phyloP scores from a whole-genome alignment of 2,113 vertebrate species.

The Grammomys dolichurus region DNA sequence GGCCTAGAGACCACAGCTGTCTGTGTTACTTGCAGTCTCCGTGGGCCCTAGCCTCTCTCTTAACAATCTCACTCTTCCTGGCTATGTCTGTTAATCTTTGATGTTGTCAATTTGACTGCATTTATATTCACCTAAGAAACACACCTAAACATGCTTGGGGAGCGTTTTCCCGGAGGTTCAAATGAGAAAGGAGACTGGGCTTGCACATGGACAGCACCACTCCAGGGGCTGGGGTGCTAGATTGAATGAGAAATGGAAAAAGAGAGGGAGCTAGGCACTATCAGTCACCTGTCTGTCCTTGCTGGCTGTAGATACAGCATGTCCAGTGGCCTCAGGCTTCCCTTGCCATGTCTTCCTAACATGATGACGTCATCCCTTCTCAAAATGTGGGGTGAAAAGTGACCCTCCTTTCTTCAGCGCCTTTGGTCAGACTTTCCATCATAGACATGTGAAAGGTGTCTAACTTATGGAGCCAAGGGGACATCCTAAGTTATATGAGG shows the following conservation, averaged over 20 bases:
- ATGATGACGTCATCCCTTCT: background rate
- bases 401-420: background rate
- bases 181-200: background rate
- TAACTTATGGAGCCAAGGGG: background rate
- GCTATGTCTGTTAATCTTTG: no score
- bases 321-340: background rate
- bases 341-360: background rate
- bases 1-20: fast-evolving
- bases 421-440: background rate
- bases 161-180: no score
- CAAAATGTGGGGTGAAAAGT: background rate
- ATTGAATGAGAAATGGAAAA: no score
- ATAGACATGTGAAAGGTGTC: background rate
- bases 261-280: background rate
- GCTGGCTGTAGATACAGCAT: background rate
- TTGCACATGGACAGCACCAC: background rate
- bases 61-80: fast-evolving
- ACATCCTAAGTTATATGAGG: background rate
- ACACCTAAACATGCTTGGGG: background rate
- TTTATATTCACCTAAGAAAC: background rate
- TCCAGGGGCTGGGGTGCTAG: background rate
- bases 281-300: background rate
- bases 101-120: background rate
- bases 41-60: background rate
- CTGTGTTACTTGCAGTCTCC: background rate